A percentile compares a stretch with the other conserved stretches of the same genome.
Conservation (phyloP, 2,888 invertebrate species). For the Laspeyria flexula region DNA sequence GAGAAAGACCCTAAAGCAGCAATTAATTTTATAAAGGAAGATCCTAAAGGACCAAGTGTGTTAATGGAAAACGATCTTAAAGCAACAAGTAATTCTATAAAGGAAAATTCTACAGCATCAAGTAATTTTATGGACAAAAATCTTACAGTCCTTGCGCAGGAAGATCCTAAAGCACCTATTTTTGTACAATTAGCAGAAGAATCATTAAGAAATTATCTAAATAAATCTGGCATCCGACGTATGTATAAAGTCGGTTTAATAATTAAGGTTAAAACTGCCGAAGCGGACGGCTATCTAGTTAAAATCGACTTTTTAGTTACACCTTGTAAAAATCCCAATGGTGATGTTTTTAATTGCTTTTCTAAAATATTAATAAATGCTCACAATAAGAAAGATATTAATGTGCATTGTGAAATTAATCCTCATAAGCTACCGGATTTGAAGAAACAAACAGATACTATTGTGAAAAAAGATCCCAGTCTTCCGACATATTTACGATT, state of each 20-base stretch:
- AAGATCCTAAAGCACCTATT: neutral
- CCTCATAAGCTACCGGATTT: neutral
- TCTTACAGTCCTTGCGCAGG: neutral
- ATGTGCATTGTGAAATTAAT: neutral
- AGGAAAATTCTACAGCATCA: too few relatives aligned
- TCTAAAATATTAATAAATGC: neutral
- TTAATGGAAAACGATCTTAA: too few relatives aligned
- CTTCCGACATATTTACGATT: neutral
- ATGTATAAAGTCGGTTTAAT: neutral
- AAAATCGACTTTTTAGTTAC: neutral
- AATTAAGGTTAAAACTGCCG: neutral
- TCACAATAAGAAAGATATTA: neutral
- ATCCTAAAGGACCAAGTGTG: too few relatives aligned
- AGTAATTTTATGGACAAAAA: neutral
- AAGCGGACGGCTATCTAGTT: neutral
- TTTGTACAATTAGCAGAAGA: neutral
- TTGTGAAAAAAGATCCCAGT: neutral
- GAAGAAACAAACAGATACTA: neutral
- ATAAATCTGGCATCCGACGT: neutral
- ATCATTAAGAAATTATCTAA: neutral
- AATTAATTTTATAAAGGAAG: too few relatives aligned
- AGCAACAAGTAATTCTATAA: too few relatives aligned
- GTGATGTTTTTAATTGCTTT: neutral
- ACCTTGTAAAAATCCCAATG: neutral
- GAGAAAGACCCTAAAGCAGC: too few relatives aligned